Conservation (phyloP, 2,797 vertebrate species). For the Prunella strophiata region DNA sequence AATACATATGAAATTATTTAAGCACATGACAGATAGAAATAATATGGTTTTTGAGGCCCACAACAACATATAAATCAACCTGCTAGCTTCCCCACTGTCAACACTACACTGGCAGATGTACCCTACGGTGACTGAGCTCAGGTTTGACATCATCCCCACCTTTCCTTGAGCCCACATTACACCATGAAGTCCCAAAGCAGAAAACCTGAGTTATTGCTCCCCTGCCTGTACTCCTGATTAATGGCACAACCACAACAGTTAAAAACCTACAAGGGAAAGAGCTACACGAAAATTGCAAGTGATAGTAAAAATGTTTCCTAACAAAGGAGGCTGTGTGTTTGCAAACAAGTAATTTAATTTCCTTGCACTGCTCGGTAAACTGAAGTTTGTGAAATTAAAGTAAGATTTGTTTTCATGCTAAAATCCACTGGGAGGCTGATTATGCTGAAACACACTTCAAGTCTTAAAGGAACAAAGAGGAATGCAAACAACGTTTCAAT, state of each 20-base stretch:
- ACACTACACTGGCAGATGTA: background rate
- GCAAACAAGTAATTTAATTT: conserved; percentile 62
- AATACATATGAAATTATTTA: background rate
- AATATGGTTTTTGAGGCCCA: background rate
- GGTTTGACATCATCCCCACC: background rate
- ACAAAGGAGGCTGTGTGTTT: background rate
- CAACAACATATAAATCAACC: background rate
- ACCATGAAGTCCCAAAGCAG: background rate
- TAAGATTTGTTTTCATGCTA: conserved; percentile 42
- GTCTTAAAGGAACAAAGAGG: conserved; percentile 14
- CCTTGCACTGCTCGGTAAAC: conserved; percentile 15
- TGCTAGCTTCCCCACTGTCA: background rate
- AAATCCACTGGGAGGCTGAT: conserved; percentile 44
- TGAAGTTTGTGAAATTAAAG: conserved; percentile 51
- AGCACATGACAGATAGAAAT: background rate
- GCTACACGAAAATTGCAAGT: conserved; percentile 7
- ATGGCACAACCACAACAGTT: background rate
- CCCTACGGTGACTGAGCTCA: background rate
- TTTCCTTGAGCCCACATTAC: background rate
- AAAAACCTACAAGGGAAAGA: background rate
- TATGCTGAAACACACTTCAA: conserved; percentile 52
- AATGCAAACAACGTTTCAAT: conserved; percentile 28
- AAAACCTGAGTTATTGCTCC: conserved; percentile 8
- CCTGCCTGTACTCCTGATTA: background rate
- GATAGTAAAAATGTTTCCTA: conserved; percentile 24